Evolutionary conservation across 2,888 invertebrate genomes (phyloP).

Genomic region (Cordilura impudica): DNA sequence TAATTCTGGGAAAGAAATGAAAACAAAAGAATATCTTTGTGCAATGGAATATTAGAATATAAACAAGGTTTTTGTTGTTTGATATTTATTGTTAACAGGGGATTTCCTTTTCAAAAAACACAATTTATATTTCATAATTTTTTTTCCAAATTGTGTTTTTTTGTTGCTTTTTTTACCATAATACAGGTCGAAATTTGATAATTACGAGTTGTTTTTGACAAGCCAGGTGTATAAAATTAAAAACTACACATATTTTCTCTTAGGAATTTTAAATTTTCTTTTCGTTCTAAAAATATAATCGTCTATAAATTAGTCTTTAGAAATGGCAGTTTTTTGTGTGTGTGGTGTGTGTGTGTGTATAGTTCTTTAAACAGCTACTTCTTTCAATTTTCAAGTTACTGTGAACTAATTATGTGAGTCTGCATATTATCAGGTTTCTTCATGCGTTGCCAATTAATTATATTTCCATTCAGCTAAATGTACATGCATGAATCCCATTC

Average conservation of each 20-base stretch:
- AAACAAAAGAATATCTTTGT: no score
- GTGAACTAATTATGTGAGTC: slow-evolving; percentile 49
- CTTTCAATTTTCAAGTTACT: slow-evolving; percentile 3
- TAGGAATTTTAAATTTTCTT: no score
- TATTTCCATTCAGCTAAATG: background rate
- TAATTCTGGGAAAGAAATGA: no score
- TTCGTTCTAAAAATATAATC: no score
- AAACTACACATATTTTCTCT: no score
- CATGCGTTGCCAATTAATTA: slow-evolving; percentile 55
- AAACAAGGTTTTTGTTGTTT: background rate
- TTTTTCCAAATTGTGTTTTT: background rate
- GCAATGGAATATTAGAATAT: background rate
- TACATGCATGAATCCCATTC: background rate
- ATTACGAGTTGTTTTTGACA: slow-evolving; percentile 16
- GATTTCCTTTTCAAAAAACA: background rate
- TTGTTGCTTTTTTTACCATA: background rate
- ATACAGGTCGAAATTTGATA: slow-evolving; percentile 11
- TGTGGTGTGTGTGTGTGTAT: no score
- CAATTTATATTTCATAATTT: background rate
- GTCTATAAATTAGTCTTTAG: no score
- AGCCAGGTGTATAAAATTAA: slow-evolving; percentile 13
- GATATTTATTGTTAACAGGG: background rate
- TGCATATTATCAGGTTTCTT: slow-evolving; percentile 48
- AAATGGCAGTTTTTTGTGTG: no score
- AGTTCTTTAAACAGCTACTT: background rate